Percentiles rank a stretch among this genome's conserved stretches.
Conservation (phyloP, 2,113 vertebrate species). For the Stomatorhinus ivindoensis region DNA sequence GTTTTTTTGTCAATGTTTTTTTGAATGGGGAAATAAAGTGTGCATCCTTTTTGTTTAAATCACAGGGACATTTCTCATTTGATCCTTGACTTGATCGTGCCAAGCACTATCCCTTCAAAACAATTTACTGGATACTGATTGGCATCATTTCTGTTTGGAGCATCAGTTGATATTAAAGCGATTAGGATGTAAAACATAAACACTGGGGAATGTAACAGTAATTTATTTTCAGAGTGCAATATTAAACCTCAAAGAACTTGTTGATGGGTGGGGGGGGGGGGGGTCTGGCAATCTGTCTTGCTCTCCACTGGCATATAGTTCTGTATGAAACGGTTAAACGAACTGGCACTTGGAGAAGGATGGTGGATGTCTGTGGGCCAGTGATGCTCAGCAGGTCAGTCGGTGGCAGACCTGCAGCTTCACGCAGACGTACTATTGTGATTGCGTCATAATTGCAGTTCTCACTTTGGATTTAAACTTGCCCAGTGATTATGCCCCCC, state of each 20-base stretch:
- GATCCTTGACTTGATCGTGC: neutral
- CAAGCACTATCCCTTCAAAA: neutral
- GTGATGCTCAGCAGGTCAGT: neutral
- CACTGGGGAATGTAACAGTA: neutral
- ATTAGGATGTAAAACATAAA: neutral
- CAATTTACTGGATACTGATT: neutral
- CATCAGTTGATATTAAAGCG: neutral
- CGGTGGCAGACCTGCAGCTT: neutral
- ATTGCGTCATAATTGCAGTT: neutral
- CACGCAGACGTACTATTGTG: neutral
- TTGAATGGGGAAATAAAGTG: conserved; percentile 46
- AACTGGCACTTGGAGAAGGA: neutral
- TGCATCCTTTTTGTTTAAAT: neutral
- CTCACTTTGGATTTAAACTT: neutral
- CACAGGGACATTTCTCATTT: neutral
- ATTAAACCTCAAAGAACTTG: neutral
- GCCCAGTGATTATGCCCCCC: neutral
- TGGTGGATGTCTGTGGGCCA: neutral
- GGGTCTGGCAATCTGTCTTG: neutral
- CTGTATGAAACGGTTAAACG: neutral
- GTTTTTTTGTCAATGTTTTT: conserved; percentile 67
- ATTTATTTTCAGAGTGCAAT: neutral
- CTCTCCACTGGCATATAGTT: neutral
- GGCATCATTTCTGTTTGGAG: neutral
- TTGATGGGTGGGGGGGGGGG: too few species aligned